Conservation (phyloP, 2,888 invertebrate species). For the Galeruca laticollis region DNA sequence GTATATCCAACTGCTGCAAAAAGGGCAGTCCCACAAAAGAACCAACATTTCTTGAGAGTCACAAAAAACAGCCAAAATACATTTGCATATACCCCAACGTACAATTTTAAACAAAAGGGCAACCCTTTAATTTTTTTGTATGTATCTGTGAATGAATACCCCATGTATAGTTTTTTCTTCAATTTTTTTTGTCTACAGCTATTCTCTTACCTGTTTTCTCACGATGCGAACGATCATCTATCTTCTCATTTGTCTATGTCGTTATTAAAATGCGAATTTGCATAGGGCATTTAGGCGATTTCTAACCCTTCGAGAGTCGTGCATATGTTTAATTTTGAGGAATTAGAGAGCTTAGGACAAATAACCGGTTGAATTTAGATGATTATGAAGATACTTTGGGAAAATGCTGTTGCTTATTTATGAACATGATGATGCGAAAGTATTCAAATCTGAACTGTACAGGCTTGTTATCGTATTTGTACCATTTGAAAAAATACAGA, state of each 20-base stretch:
- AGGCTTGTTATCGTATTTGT: too few relatives aligned
- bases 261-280: constrained; percentile 47
- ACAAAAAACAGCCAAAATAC: constrained; percentile 32
- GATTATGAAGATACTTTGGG: constrained; percentile 15
- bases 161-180: constrained; percentile 44
- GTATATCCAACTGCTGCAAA: constrained; percentile 33
- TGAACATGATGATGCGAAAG: background rate
- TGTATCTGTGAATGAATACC: constrained; percentile 38
- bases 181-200: constrained; percentile 38
- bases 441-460: background rate
- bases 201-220: constrained; percentile 48
- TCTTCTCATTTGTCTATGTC: constrained; percentile 49
- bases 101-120: constrained; percentile 44
- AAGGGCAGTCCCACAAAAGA: constrained; percentile 28
- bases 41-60: constrained; percentile 26
- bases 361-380: constrained; percentile 17
- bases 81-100: constrained; percentile 46
- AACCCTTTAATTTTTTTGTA: constrained; percentile 47
- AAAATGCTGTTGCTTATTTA: background rate
- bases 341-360: constrained; percentile 23
- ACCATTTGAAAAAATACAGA: too few relatives aligned
- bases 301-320: constrained; percentile 36
- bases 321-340: constrained; percentile 33
- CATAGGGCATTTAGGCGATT: constrained; percentile 35
- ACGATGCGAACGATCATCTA: constrained; percentile 47